Percentiles rank a stretch among this genome's conserved stretches.
These are phyloP conservation scores for Megastigmus dorsalis DNA, from an alignment of 2,888 invertebrate species.

Conservation along the genomic window DNA sequence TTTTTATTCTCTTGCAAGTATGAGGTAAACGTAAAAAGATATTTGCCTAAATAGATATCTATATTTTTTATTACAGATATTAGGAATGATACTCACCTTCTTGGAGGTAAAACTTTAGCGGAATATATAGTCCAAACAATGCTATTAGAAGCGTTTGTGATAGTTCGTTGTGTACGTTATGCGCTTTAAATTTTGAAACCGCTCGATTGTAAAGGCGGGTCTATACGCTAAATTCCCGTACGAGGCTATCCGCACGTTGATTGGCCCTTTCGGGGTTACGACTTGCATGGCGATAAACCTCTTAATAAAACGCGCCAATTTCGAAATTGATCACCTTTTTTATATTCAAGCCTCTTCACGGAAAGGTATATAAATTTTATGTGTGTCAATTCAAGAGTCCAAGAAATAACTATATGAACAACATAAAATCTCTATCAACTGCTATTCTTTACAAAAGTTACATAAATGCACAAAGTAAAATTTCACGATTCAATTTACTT, in stretches of 20 bases:
- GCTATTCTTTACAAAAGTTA: background rate
- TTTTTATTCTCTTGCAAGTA: no score
- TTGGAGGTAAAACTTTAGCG: no score
- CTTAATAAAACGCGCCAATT: constrained; percentile 32
- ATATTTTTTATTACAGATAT: background rate
- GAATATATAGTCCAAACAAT: no score
- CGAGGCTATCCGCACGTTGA: background rate
- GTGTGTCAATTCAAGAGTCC: background rate
- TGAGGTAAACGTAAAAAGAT: no score
- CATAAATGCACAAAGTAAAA: background rate
- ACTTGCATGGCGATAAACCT: constrained; percentile 14
- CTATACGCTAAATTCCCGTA: background rate
- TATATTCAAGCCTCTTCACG: constrained; percentile 2
- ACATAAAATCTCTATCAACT: background rate
- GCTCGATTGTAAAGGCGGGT: constrained; percentile 5
- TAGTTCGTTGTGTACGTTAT: constrained; percentile 21
- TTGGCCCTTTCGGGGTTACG: background rate
- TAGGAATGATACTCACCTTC: no score
- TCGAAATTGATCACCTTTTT: constrained; percentile 21
- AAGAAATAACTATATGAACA: background rate
- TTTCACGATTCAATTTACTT: background rate
- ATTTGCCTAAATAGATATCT: background rate
- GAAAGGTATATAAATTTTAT: background rate
- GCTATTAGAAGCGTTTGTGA: no score
- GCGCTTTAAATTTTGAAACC: constrained; percentile 43